Evolutionary conservation across 2,797 vertebrate genomes (phyloP), one percentile per base, ranked within the genome.

Genomic region (Acanthopagrus latus): DNA sequence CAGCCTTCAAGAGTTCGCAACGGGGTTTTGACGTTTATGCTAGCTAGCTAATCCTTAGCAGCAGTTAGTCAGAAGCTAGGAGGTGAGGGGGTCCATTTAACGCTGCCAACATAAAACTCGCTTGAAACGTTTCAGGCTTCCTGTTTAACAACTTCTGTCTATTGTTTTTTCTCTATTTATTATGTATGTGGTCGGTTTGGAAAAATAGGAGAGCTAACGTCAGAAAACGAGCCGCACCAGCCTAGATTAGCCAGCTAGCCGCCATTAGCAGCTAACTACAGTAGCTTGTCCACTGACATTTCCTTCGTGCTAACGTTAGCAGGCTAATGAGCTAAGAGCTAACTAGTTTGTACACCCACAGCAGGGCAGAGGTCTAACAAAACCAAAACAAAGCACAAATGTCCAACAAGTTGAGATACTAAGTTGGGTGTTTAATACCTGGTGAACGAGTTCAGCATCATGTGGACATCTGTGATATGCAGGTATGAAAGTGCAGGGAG

Each of bases 391-490:
- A 70, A 23, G 55, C 21, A 18, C 44, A 69, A 48, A 41, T 2
- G 16, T 65, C 38, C 33, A 27, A 51, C 3, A 2, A 20, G 17
- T 1, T 3, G 7, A 25, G 2, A 0, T 1, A 4, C 1, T 10
- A 0, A 18, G 1, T n/a, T 12, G 5, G 0, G 20, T 29, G 0
- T 43, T 13, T 4, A 46, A 54, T 81, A 88, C 89, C 86, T 88
- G 72, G 6, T 38, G 21, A 69, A 50, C 5, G 17, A 16, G 33
- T 62, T 67, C 29, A 41, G 83, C 90, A 86, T 90, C 74, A 68
- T 87, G 70, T 33, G 62, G 43, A 78, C 50, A 60, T 78, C 47
- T 48, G 41, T 21, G 21, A 27, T 2, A 3, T 7, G 50, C 25
- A 38, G 86, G 21, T 72, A 4, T 29, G 27, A 55, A 25, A 18